Evolutionary conservation across 2,888 invertebrate species (phyloP), one percentile per base, ranked within the genome.

Genomic region (Argynnis bischoffii): DNA sequence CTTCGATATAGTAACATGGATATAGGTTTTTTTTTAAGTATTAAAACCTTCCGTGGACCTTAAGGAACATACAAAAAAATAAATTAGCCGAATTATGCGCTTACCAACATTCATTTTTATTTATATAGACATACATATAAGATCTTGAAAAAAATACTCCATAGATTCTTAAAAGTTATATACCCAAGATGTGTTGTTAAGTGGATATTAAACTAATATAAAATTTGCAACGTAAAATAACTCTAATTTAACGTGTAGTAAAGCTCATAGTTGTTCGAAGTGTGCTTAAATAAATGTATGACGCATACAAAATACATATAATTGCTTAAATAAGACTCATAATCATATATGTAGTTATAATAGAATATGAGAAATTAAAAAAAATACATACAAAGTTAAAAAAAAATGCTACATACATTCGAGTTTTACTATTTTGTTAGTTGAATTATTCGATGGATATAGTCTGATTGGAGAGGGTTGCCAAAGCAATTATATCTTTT

Each of bases 401-500:
- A 35, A 41, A 41, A 41, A 3, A 11, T 41, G 41, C 35, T 56
- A 11, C 8, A 6, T 15, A n/a, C 8, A 16, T 8, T 53, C 11
- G 51, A 47, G 15, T 57, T 47, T 21, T 48, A 48, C 21, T 47
- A 48, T 59, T 26, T 11, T 47, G 21, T 48, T 59, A 48, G 18
- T 47, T 15, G 46, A 41, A 21, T 47, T 57, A 15, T 26, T 47
- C 2, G 8, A 47, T 57, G 15, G 21, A 46, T 41, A 55, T 55
- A 55, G 18, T 11, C 46, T 8, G 46, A 21, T 13, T 48, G n/a
- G 15, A 57, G 26, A 46, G 54, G 18, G 69, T 78, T 74, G 71
- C 64, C 72, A 74, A 74, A 78, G 64, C 69, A 57, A 70, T 69
- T 69, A 63, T 70, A 74, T 72, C 72, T 72, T 61, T 64, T 70